A percentile compares a stretch with the other conserved stretches of the same genome.
phyloP scores from a whole-genome alignment of 92 coral and sea anemone species.

The Parazoanthus darwini region DNA sequence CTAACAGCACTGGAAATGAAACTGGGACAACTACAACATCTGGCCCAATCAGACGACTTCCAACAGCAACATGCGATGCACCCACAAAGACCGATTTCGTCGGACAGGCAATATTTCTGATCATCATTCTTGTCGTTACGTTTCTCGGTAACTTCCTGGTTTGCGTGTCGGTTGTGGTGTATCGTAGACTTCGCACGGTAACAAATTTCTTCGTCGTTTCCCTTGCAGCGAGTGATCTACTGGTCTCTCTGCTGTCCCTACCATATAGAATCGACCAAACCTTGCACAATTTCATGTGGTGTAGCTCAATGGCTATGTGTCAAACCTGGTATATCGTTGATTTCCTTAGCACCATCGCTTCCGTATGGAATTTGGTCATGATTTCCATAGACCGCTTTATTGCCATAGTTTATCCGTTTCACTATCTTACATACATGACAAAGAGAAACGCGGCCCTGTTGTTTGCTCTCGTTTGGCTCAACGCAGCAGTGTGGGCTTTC shows the following conservation, averaged over 20 bases:
- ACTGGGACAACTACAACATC: not conserved
- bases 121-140: conserved; percentile 46
- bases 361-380: conserved; percentile 59
- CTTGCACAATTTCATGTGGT: conserved; percentile 48
- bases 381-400: conserved; percentile 51
- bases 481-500: conserved; percentile 45
- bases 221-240: conserved; percentile 48
- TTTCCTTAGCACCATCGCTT: conserved; percentile 46
- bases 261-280: conserved; percentile 56
- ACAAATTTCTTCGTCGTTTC: conserved; percentile 58
- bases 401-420: conserved; percentile 55
- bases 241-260: conserved; percentile 43
- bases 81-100: conserved; percentile 13
- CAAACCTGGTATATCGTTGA: conserved; percentile 58
- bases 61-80: not conserved
- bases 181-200: conserved; percentile 50
- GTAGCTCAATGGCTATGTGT: conserved; percentile 39
- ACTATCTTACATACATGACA: conserved; percentile 43
- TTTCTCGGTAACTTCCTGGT: conserved; percentile 55
- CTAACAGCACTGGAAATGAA: not conserved
- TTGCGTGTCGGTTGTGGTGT: conserved; percentile 34
- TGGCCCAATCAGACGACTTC: not conserved
- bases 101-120: conserved; percentile 43
- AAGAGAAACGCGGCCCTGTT: conserved; percentile 35
- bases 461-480: conserved; percentile 45